Evolutionary conservation across 2,797 vertebrate species (phyloP).

Genomic region (Gymnodraco acuticeps): DNA sequence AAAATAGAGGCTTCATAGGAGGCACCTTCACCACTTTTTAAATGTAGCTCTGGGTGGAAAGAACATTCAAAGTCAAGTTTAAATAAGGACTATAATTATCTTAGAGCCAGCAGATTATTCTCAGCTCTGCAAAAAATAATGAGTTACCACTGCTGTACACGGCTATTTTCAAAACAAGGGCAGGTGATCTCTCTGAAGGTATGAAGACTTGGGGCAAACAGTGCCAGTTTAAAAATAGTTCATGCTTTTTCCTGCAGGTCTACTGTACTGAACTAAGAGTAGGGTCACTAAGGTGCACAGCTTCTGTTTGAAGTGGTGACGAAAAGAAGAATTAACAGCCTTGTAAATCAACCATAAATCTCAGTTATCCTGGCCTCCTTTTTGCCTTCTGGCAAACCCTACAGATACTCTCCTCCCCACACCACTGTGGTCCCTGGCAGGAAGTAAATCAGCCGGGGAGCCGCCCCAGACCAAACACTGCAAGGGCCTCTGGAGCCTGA

Average conservation of each 20-base stretch:
- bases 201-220: conserved; percentile 10
- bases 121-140: conserved; percentile 63
- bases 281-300: conserved; percentile 2
- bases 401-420: conserved; percentile 60
- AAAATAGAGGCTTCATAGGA: conserved; percentile 29
- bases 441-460: conserved; percentile 77
- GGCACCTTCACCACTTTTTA: conserved; percentile 46
- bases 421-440: conserved; percentile 68
- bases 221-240: conserved; percentile 7
- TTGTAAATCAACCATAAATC: conserved; percentile 59
- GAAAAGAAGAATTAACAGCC: conserved; percentile 38
- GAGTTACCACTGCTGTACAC: conserved; percentile 48
- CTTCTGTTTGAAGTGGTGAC: conserved; percentile 39
- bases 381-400: conserved; percentile 57
- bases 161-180: conserved; percentile 51
- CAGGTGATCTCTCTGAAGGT: conserved; percentile 7
- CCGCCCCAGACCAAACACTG: conserved; percentile 76
- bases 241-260: conserved; percentile 2
- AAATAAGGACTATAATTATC: conserved; percentile 72
- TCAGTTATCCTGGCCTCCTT: conserved; percentile 56
- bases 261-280: neutral
- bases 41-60: conserved; percentile 62
- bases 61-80: conserved; percentile 56
- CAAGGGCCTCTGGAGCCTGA: conserved; percentile 72
- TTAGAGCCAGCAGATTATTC: conserved; percentile 58